Conservation (phyloP, 30 jellyfish, hydroid and myxozoan species). For the Nemopilema nomurai region DNA sequence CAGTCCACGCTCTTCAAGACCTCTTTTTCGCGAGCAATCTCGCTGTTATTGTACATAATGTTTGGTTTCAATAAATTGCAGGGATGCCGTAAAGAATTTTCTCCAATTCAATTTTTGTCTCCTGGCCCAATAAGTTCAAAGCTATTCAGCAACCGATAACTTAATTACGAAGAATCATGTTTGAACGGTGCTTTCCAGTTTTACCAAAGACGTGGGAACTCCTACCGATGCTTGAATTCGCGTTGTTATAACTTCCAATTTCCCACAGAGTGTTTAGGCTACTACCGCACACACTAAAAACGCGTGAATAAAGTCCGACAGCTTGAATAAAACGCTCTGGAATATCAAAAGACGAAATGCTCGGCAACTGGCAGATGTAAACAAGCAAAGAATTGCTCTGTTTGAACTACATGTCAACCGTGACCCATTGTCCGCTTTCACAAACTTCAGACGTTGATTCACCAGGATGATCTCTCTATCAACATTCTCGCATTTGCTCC, state of each 20-base stretch:
- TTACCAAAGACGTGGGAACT: background rate
- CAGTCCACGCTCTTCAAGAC: slow-evolving; percentile 48
- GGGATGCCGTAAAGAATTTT: background rate
- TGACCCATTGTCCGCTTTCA: background rate
- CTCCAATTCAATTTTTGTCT: background rate
- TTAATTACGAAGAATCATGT: background rate
- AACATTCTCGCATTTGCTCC: background rate
- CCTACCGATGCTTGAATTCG: too few species aligned
- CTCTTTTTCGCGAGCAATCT: slow-evolving; percentile 22
- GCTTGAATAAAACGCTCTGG: background rate
- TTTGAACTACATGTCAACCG: background rate
- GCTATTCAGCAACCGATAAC: background rate
- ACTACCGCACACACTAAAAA: too few species aligned
- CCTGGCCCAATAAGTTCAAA: background rate
- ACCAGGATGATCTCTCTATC: background rate
- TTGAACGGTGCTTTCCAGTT: background rate
- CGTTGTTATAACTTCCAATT: too few species aligned
- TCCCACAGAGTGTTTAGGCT: too few species aligned
- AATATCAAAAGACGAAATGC: background rate
- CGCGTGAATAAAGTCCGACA: too few species aligned
- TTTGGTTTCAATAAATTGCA: background rate
- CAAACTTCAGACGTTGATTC: background rate
- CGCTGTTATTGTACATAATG: background rate
- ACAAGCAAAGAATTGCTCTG: background rate
- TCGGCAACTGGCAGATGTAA: background rate